These are phyloP conservation scores for Hafferia zeledoni DNA, from an alignment of 2,797 vertebrate species.

Conservation along the genomic window DNA sequence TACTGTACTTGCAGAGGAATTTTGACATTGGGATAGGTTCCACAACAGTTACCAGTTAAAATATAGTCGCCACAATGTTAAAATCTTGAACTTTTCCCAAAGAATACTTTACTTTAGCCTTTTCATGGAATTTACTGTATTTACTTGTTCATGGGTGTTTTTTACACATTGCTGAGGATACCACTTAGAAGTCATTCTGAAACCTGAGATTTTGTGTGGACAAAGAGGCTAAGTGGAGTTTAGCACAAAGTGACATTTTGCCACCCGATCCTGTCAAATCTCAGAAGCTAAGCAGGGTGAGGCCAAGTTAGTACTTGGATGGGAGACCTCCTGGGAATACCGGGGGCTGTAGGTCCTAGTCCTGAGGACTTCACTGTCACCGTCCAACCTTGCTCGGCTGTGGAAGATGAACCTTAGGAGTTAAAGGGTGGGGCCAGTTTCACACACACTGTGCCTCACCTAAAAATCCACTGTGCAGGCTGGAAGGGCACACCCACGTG, in stretches of 20 bases:
- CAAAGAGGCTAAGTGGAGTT: not conserved
- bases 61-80: not conserved
- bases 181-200: not conserved
- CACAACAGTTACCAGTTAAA: not conserved
- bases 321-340: too few relatives aligned
- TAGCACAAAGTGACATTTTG: not conserved
- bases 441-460: too few relatives aligned
- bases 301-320: too few relatives aligned
- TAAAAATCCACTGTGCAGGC: too few relatives aligned
- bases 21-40: not conserved
- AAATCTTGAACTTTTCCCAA: not conserved
- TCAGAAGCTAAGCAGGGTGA: too few relatives aligned
- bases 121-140: not conserved
- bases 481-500: too few relatives aligned
- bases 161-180: not conserved
- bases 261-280: too few relatives aligned
- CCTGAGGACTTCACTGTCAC: too few relatives aligned
- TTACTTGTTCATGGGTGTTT: not conserved
- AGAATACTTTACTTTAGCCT: not conserved
- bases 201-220: not conserved
- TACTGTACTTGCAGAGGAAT: not conserved
- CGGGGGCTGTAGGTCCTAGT: too few relatives aligned
- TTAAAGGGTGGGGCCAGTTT: too few relatives aligned
- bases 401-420: too few relatives aligned
- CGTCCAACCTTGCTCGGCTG: too few relatives aligned